Base-by-base conservation (phyloP, 2,113 vertebrate species). In the Abramis brama region DNA sequence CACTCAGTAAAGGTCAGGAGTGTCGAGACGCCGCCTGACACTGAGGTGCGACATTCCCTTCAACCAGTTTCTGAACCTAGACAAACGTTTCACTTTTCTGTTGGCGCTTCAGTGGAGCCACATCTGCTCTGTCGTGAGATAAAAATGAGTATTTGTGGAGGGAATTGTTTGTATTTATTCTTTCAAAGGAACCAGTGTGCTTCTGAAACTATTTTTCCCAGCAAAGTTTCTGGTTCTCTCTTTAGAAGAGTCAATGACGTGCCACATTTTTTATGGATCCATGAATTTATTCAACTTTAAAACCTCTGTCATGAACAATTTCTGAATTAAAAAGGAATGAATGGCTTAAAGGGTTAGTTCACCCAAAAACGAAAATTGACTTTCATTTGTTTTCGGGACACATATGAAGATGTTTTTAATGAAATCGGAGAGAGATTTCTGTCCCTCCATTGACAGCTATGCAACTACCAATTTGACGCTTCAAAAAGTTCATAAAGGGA, bases 11-110 rank as follows among this genome's bases (percentile, higher is more conserved):
- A 81, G 39, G 70, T 79, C 55, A 68, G 52, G 77, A 11, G 73
- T 36, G 55, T 45, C 30, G 64, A 83, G 43, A 1, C 62, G 36
- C 50, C 43, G 52, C 47, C 74, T 66, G 45, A 33, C 88, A 70
- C 66, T 15, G 73, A 21, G 79, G 86, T 85, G 88, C 73, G 36
- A 74, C 76, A 86, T 88, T 86, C 66, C 60, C 62, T 39, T 27
- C 39, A 52, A 25, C n/a, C 23, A 39, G 45, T 47, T 71, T 75
- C 60, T 79, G 19, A 25, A 15, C 10, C 25, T 6, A 36, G 19
- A 33, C 47, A 52, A 68, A 57, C 59, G 27, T 45, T 50, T 76
- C 36, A 1, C 2, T 52, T n/a, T 45, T 10, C 30, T 84, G 52
- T 27, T 74, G 45, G 6, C 30, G 11, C 59, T 30, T 76, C 64